Evolutionary conservation across 2,797 vertebrate genomes (phyloP), one percentile per base, ranked within the genome.

Genomic region (Sphaeramia orbicularis): DNA sequence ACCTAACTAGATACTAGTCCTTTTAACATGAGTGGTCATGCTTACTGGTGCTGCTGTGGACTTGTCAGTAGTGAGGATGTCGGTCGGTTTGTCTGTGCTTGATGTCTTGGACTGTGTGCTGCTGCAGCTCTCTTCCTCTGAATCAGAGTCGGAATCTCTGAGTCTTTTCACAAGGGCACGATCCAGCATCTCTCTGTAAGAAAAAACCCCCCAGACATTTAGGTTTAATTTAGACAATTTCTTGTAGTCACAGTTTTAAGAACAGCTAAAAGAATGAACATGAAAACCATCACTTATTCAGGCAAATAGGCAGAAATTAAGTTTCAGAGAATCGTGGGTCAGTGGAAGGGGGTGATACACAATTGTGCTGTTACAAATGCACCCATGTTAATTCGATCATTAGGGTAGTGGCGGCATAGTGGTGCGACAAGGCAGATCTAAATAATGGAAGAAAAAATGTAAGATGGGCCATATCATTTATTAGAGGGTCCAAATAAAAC

Each of bases 171-270:
- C 91, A 10, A 93, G 91, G 0, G 87, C 94, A 48, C 94, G 91
- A 0, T 97, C 96, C 89, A 99, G 74, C 95, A 99, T 94, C 57
- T 94, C 94, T 70, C 94, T 95, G 77, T 56, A n/a, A 43, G 13
- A 12, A 71, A 77, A 71, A 13, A 70, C 12, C 16, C 12, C 16
- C 0, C 16, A 18, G 0, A 0, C 14, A 48, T 37, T 41, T 2
- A 19, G 10, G 38, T 54, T 52, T 21, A 2, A 38, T 5, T 68
- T 2, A 0, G 7, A 61, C 12, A 18, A 36, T 47, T 8, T 54
- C 14, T 18, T 3, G 1, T 35, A 10, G 5, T 54, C 6, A 38
- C 12, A 60, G 18, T 15, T 68, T 36, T 21, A 3, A 44, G 11
- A 35, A 35, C 32, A 35, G 30, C 1, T 35, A 35, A 35, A 50